Evolutionary conservation across 2,113 vertebrate genomes (phyloP), one percentile per base, ranked within the genome.

Genomic region (Daphoenositta chrysoptera): DNA sequence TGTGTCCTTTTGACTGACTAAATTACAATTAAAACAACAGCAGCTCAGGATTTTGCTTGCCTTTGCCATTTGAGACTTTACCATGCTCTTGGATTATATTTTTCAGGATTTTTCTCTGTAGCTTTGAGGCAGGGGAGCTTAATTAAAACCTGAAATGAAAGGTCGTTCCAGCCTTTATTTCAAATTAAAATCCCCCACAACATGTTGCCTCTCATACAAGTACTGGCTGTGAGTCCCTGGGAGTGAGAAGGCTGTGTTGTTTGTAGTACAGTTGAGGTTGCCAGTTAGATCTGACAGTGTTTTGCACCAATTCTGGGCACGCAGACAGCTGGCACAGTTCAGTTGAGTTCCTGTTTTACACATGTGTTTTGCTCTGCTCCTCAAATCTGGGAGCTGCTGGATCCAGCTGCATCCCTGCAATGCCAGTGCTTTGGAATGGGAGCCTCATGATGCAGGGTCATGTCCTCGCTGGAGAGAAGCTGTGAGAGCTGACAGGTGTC

Each of bases 391-490:
- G 87, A 90, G 90, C 80, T 23, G 47, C 35, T 40, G 66, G 30
- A n/a, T 20, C 15, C 83, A 22, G 15, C 5, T 61, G 33, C 28
- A 14, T 27, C 40, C 45, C 56, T 71, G 68, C n/a, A 45, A 2
- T 15, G 47, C 39, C 75, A 14, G 45, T 7, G 82, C 83, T 76
- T 13, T 28, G 85, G 57, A 40, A 21, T 26, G 12, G 53, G n/a
- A 76, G n/a, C 27, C 60, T 35, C 22, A 2, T 1, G 5, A 6
- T 0, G 1, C 4, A 9, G 50, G 35, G 53, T 7, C 16, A 1
- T 6, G 44, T 82, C 70, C 53, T 47, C 2, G 6, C 10, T 3
- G 10, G 14, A 37, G 20, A 40, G 64, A 11, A 2, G 21, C 39
- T 22, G 58, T 6, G 53, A 16, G 73, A 44, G 58, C 48, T 16